These are phyloP conservation scores for Melanotaenia duboulayi DNA, from an alignment of 2,113 vertebrate species.

Conservation along the genomic window DNA sequence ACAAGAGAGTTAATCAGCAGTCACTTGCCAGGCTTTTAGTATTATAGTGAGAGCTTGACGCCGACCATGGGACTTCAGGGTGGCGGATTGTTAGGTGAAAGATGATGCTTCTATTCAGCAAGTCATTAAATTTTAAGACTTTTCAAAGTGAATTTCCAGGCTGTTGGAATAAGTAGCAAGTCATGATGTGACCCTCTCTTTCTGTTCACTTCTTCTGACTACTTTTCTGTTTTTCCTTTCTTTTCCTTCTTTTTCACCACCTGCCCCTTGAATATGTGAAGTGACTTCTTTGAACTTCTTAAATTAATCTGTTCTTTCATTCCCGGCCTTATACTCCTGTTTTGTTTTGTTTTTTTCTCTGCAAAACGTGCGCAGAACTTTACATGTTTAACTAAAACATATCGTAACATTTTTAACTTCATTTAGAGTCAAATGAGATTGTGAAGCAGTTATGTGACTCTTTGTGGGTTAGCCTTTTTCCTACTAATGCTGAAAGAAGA, in stretches of 20 bases:
- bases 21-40: neutral
- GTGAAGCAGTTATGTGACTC: constrained; percentile 2
- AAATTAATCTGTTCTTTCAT: neutral
- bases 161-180: no score
- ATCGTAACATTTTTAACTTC: constrained; percentile 24
- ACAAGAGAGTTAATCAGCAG: neutral
- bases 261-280: neutral
- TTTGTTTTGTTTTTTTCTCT: no score
- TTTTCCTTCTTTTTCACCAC: neutral
- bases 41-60: neutral
- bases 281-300: neutral
- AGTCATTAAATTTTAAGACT: neutral
- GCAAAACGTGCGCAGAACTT: neutral
- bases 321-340: neutral
- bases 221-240: neutral
- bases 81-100: neutral
- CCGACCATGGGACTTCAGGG: no score
- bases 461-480: neutral
- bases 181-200: neutral
- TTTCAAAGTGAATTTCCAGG: neutral
- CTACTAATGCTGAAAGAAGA: neutral
- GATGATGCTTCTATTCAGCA: no score
- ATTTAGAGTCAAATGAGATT: constrained; percentile 10
- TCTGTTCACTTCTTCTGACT: neutral
- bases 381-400: neutral